Base-by-base conservation (phyloP, 2,113 vertebrate species). In the Fregetta grallaria region DNA sequence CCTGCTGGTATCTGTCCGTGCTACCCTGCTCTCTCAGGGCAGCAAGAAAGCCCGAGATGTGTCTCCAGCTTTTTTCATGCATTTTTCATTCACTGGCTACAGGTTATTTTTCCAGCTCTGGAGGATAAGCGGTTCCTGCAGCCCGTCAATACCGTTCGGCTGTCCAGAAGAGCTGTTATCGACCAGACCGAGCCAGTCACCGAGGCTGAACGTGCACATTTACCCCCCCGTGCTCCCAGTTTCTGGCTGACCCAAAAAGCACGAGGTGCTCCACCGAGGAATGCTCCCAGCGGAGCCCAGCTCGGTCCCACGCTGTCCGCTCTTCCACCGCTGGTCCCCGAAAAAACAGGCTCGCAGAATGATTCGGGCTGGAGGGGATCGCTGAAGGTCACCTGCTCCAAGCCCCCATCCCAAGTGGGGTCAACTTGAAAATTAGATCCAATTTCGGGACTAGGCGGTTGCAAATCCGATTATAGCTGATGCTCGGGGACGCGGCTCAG, bases 251-350 rank as follows among this genome's bases (percentile, higher is more conserved):
- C 73, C 66, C 62, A 50, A 49, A 17, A 66, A 70, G 61, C 8
- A 0, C n/a, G 49, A 17, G 42, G 18, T 13, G 25, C 26, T 30
- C 59, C 53, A 38, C 56, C 13, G 2, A 18, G 21, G 9, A 15
- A 34, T 13, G 44, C 42, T 50, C 49, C 75, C 47, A 14, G 19
- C 2, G 2, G n/a, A 62, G 19, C 18, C 52, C 53, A 25, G 26
- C 45, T n/a, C 66, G 8, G 27, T 3, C n/a, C 17, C 1, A 1
- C 19, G 3, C 58, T 22, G 10, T 7, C 52, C 53, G 52, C 42
- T 67, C n/a, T 34, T 15, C 77, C 78, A 40, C 15, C 4, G 1
- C 32, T 1, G 15, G 13, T 3, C n/a, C 26, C 22, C 3, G 6
- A 40, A 29, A 29, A 42, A 26, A 40, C 10, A 13, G 42, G 19